Evolutionary conservation across 2,888 invertebrate species (phyloP), one percentile per base, ranked within the genome.

Genomic region (Athetis lepigone): DNA sequence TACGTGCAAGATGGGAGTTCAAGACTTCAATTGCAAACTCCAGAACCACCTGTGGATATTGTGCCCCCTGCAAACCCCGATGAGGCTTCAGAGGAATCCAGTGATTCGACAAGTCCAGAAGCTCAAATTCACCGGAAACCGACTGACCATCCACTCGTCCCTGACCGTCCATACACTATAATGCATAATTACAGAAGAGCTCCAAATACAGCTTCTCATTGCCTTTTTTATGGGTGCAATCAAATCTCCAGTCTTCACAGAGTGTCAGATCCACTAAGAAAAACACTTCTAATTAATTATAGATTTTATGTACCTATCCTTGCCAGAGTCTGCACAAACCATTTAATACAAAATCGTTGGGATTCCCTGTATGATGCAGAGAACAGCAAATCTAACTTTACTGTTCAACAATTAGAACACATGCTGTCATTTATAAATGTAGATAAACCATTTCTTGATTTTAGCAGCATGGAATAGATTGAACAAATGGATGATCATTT

Each of bases 291-390:
- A n/a, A 42, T 42, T 42, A 42, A 42, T 42, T 42, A 42, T 42
- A 42, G 23, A 42, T 42, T 23, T 42, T 42, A 42, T 42, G 7
- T 42, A 42, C 42, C 42, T n/a, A 45, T 25, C 45, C 23, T 45
- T n/a, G 45, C 45, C 9, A 45, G 45, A 45, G 45, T 25, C 45
- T 45, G 25, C 45, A 45, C 45, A 45, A 45, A 45, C 16, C 45
- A 45, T 16, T 9, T 45, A 16, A 2, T 45, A 45, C 23, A 45
- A 45, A 45, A 45, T 25, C n/a, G 29, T 47, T 47, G 19, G 47
- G 47, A 47, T 47, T 47, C 29, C 13, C 47, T 33, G 13, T 33
- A 47, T 47, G 47, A 47, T 47, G 47, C 47, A 29, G 47, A 47
- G 47, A 47, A 47, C 47, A 47, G 47, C 29, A 16, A 3, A 47